These are phyloP conservation scores for Dreissena rostriformis DNA, from an alignment of 1,140 invertebrate genomes.

Conservation along the genomic window DNA sequence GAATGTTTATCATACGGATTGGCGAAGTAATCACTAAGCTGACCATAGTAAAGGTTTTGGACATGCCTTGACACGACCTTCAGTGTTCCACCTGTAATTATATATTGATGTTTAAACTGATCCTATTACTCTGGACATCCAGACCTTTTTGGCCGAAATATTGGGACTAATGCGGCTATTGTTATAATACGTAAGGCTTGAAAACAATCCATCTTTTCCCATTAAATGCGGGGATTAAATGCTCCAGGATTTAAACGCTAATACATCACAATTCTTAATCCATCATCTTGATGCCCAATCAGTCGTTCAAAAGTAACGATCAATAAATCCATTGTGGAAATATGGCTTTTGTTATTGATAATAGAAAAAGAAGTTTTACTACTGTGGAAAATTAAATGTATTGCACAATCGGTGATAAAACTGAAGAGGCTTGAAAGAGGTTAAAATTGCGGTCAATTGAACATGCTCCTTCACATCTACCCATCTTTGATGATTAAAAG, in stretches of 20 bases:
- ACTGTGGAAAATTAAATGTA: background rate
- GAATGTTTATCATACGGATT: slow-evolving; percentile 1
- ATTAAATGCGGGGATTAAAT: background rate
- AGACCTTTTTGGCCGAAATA: background rate
- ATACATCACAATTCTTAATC: slow-evolving; percentile 11
- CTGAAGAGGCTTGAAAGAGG: background rate
- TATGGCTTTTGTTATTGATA: background rate
- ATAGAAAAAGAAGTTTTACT: background rate
- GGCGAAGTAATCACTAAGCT: background rate
- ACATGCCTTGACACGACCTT: background rate
- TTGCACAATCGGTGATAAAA: slow-evolving; percentile 2
- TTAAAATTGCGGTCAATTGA: background rate
- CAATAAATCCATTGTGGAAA: background rate
- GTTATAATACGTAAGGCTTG: background rate
- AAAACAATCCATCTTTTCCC: slow-evolving; percentile 5
- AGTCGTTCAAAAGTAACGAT: background rate
- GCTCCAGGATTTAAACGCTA: background rate
- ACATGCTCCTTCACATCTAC: slow-evolving; percentile 1
- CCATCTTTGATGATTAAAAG: background rate
- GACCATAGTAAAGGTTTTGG: background rate
- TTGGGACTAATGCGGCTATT: background rate
- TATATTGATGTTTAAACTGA: background rate
- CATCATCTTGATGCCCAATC: background rate
- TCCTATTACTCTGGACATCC: background rate
- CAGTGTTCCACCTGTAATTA: background rate